These are phyloP conservation scores for Nephrotoma guestfalica DNA, from an alignment of 2,888 invertebrate genomes.

Conservation along the genomic window DNA sequence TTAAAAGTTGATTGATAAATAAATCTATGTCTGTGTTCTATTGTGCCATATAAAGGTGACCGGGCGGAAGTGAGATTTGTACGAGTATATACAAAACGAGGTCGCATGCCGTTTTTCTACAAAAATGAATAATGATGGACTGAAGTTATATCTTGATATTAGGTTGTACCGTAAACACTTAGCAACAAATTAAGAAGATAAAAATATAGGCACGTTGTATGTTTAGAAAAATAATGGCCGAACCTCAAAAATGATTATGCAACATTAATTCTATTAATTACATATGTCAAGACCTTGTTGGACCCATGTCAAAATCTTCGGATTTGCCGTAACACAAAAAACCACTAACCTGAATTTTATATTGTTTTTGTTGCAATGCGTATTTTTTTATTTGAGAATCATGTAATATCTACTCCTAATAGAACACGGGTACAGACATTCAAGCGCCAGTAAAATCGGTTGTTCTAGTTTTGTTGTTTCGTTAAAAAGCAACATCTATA, in stretches of 20 bases:
- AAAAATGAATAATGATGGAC: neutral
- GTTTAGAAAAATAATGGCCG: too few relatives aligned
- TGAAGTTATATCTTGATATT: neutral
- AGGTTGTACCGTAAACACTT: neutral
- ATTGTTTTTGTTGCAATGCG: neutral
- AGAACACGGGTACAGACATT: neutral
- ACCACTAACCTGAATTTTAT: neutral
- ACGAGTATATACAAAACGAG: neutral
- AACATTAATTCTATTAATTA: neutral
- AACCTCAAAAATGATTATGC: neutral
- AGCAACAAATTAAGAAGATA: neutral
- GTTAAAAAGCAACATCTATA: neutral
- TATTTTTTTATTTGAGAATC: neutral
- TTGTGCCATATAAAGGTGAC: neutral
- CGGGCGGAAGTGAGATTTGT: neutral
- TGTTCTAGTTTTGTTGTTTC: neutral
- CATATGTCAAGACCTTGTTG: neutral
- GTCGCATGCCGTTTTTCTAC: neutral
- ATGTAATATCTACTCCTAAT: neutral
- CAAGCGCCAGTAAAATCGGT: neutral
- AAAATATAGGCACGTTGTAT: neutral
- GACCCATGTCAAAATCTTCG: neutral
- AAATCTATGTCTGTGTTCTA: neutral
- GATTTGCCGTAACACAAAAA: neutral
- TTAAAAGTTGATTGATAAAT: neutral